Base-by-base conservation (phyloP, 2,888 invertebrate species). In the Norana najaformis region DNA sequence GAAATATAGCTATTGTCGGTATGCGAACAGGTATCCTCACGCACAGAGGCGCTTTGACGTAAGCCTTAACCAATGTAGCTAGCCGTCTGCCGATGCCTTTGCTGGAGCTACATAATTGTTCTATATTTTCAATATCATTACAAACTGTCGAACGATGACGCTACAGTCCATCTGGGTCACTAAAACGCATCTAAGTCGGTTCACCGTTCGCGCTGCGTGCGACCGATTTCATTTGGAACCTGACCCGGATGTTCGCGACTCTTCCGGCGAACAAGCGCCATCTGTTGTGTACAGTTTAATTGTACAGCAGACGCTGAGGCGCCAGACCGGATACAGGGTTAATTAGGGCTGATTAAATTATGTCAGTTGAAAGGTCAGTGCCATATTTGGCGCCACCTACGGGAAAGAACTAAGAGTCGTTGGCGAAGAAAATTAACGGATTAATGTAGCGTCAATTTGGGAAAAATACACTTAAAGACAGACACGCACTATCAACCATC, bases 331-430 rank as follows among this genome's bases (percentile, higher is more conserved):
- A 30, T 6, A n/a, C 6, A 3, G 3, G n/a, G 3, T 69, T 69
- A n/a, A 69, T 69, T 69, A 69, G 69, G 69, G n/a, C 69, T 69
- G 69, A n/a, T 69, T n/a, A n/a, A 69, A 69, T 69, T 30, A 69
- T 69, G 30, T 69, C n/a, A 69, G 69, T 69, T 69, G 69, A n/a
- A 69, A 69, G 30, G 69, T 69, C 69, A 5, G 69, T n/a, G 69
- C 8, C 30, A n/a, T 4, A 2, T 69, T 1, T 69, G 69, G 11
- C 69, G 1, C 69, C n/a, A n/a, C 30, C 69, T n/a, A 30, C 69
- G 8, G 8, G 30, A 69, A 30, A 69, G 8, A 30, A 5, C 1
- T 69, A n/a, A 0, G 69, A 69, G n/a, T 0, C 69, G n/a, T n/a
- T n/a, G 69, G 53, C 69, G n/a, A 69, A 69, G n/a, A 30, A 69